These are phyloP conservation scores for Pogonomyrmex barbatus DNA, from an alignment of 1,140 invertebrate species.

Conservation along the genomic window DNA sequence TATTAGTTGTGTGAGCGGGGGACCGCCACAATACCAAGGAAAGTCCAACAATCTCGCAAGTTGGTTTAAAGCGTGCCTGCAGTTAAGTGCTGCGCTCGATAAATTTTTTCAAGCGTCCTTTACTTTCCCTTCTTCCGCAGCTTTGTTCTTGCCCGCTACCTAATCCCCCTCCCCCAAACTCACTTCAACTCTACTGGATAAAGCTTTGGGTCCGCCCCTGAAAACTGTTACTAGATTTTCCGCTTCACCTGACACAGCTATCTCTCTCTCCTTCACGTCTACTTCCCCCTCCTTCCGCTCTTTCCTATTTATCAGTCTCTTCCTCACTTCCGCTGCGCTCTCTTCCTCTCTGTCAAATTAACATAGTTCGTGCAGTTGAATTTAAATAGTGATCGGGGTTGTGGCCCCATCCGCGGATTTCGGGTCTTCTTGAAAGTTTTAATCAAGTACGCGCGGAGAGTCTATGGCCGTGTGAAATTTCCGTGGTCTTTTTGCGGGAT, in stretches of 20 bases:
- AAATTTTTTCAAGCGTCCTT: slow-evolving; percentile 75
- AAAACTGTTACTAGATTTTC: slow-evolving; percentile 75
- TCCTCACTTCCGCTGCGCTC: background rate
- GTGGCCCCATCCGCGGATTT: slow-evolving; percentile 34
- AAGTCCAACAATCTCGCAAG: slow-evolving; percentile 39
- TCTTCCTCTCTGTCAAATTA: slow-evolving; percentile 69
- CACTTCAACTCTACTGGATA: slow-evolving; percentile 67
- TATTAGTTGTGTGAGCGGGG: no score
- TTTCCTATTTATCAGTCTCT: background rate
- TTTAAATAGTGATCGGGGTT: slow-evolving; percentile 64
- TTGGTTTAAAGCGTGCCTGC: slow-evolving; percentile 67
- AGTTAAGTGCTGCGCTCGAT: slow-evolving; percentile 74
- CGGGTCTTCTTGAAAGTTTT: slow-evolving; percentile 49
- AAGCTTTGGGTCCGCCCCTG: slow-evolving; percentile 67
- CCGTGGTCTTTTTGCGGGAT: slow-evolving; percentile 66
- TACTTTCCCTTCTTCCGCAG: slow-evolving; percentile 60
- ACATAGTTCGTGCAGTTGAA: slow-evolving; percentile 69
- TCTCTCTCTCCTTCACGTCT: slow-evolving; percentile 1
- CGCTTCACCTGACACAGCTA: slow-evolving; percentile 65
- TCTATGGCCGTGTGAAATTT: slow-evolving; percentile 10
- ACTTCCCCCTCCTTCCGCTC: no score
- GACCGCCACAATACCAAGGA: background rate
- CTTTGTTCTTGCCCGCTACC: slow-evolving; percentile 69
- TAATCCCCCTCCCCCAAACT: slow-evolving; percentile 65
- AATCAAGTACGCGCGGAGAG: slow-evolving; percentile 21